Evolutionary conservation across 1,140 invertebrate species (phyloP), one percentile per base, ranked within the genome.

Genomic region (Xylocopa sonorina): DNA sequence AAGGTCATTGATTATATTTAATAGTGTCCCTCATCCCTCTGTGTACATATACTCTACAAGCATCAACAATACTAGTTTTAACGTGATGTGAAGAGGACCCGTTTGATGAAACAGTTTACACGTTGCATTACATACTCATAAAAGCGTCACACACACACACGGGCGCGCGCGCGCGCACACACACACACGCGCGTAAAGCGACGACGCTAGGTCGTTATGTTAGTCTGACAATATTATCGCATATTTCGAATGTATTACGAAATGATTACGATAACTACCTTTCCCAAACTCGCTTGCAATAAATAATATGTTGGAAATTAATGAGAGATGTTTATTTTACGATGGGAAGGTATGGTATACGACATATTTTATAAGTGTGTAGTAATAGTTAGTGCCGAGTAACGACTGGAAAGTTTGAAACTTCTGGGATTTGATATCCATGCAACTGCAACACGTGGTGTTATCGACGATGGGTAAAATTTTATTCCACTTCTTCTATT

Each of bases 211-310:
- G 78, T 86, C 69, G 80, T 85, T 73, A 78, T 83, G 78, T 86
- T 84, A 87, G 84, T 84, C 78, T 85, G 82, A 88, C 71, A 85
- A 89, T 88, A 87, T 89, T 88, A 88, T 83, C 86, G 78, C 79
- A 74, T 87, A 81, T 78, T 51, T 78, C 82, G 83, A 89, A 80
- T 88, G 86, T 88, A 89, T 82, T 86, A 88, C 75, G 81, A 88
- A 87, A 89, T 84, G 82, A 88, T 87, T 89, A 90, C 82, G 86
- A 87, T 88, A 89, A 89, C 82, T 90, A 90, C 85, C 68, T 89
- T 89, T 89, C 82, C 88, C 80, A 86, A 90, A 84, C 84, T 88
- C 86, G 89, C 89, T 90, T 90, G 81, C 84, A 90, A 89, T 90
- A 90, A 90, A 88, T 90, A 90, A 89, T 84, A 88, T 78, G 84